Evolutionary conservation across 2,113 vertebrate species (phyloP), one percentile per base, ranked within the genome.

Genomic region (Phalacrocorax brasilianus): DNA sequence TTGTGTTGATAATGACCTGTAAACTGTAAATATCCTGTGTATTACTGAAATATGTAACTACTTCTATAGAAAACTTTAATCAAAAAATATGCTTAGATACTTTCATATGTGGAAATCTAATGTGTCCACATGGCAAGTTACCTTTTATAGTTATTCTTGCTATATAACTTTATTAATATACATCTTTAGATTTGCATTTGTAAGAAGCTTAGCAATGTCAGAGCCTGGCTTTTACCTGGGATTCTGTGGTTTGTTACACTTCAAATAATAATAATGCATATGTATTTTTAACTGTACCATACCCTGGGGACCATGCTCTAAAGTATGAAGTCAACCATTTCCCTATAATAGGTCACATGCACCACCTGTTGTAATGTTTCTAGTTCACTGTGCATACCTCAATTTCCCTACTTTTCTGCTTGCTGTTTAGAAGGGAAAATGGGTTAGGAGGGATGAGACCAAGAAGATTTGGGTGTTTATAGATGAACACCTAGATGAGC

Each of bases 1-100:
- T 68, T 95, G 52, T 90, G 78, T 93, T 88, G 91, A 87, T 59
- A 65, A 95, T 95, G 93, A 95, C 87, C 89, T 97, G 96, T 96
- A 97, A 97, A 92, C 95, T 95, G 78, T 95, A 94, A 97, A 95
- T 96, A 96, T 95, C 92, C 95, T 94, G 96, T 96, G 89, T 94
- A 94, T 96, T 96, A 95, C 66, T 91, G 68, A 94, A 95, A 91
- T 92, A 96, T 91, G 93, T 94, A 95, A 80, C 84, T 95, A 52
- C 59, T 91, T 89, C 84, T 94, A 72, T 92, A 82, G 91, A 81
- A 94, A 78, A 9, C 66, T 93, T 91, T 85, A 91, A 73, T 92
- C 53, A 78, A 90, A 86, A 89, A 83, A 35, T 66, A 33, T 32
- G 33, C 76, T 78, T 77, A 52, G 49, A 85, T 88, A 61, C 65